Evolutionary conservation across 2,797 vertebrate genomes (phyloP), one percentile per base, ranked within the genome.

Genomic region (Trachurus trachurus): DNA sequence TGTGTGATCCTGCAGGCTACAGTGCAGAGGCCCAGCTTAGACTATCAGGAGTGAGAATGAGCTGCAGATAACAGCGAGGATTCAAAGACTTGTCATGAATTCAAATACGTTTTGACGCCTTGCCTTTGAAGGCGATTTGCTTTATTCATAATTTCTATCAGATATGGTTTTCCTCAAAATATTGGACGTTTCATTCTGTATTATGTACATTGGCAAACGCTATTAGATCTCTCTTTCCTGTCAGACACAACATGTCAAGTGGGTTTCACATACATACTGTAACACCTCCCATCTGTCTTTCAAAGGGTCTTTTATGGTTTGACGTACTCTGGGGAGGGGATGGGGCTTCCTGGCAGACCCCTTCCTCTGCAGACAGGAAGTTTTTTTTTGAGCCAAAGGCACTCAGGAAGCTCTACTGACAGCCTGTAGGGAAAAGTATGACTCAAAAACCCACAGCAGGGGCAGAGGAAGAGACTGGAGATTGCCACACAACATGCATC

Each of bases 311-410:
- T 65, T 22, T 37, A 17, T 37, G 21, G 58, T 76, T 71, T 60
- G 74, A 53, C 47, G 22, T 59, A 26, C 39, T 58, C 2, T 37
- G 42, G 16, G 3, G 22, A 15, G 16, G 68, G 64, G 5, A 5
- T 54, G 63, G n/a, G 65, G 34, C 57, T 88, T 88, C 71, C 80
- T 80, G 78, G 10, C 64, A 81, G 59, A 78, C 34, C 1, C 8
- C 63, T 88, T 87, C 86, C 83, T 89, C 76, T 83, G 67, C 65
- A 92, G 87, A 87, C 90, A 82, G 89, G 91, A 93, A 86, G 66
- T 17, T n/a, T 65, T 70, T 17, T 65, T 70, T 71, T 80, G 26
- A 87, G 74, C 53, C 70, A 50, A 89, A 85, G 81, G 81, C 63
- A 71, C 62, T 73, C 80, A 86, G 87, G 88, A 90, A 85, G 76